These are phyloP conservation scores for Laspeyria flexula DNA, from an alignment of 2,888 invertebrate genomes.

Conservation along the genomic window DNA sequence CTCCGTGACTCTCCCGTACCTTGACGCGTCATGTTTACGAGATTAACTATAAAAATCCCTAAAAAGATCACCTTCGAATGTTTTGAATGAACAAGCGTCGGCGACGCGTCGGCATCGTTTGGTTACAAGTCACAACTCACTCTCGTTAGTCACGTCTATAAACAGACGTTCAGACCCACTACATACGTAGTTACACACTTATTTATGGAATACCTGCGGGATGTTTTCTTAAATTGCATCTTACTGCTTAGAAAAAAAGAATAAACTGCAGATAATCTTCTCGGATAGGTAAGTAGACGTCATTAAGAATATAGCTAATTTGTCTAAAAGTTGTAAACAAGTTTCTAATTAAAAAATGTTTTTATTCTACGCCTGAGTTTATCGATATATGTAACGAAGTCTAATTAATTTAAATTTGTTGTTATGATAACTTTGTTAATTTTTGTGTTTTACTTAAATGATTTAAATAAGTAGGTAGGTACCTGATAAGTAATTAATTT, in stretches of 20 bases:
- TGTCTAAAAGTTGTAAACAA: no score
- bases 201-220: not conserved
- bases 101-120: not conserved
- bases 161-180: conserved; percentile 18
- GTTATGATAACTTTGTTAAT: no score
- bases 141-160: conserved; percentile 19
- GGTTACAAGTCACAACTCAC: not conserved
- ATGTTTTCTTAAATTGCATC: not conserved
- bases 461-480: no score
- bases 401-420: no score
- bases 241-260: not conserved
- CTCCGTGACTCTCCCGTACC: not conserved
- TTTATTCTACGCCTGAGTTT: no score
- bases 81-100: conserved; percentile 27
- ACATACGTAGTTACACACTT: conserved; percentile 2
- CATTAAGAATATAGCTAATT: no score
- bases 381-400: no score
- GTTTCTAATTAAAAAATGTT: no score
- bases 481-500: no score
- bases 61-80: conserved; percentile 18
- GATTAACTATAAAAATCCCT: not conserved
- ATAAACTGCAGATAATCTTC: not conserved
- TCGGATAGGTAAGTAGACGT: no score
- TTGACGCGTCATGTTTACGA: conserved; percentile 4
- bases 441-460: no score